Evolutionary conservation across 2,888 invertebrate genomes (phyloP), one percentile per base, ranked within the genome.

Genomic region (Coronaproctus castanopsis): DNA sequence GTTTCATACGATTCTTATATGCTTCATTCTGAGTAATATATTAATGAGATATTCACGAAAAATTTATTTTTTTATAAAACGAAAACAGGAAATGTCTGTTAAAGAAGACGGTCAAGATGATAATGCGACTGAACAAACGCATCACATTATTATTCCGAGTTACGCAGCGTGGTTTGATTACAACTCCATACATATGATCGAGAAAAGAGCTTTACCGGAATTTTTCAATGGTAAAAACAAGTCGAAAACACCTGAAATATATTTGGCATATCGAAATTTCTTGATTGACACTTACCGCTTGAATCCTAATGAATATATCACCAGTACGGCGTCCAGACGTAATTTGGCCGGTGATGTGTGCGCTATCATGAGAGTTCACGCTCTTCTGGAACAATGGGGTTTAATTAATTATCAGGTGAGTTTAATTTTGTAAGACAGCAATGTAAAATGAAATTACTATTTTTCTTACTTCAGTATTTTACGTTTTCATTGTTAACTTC

Each of bases 161-260:
- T 98, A 98, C 74, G 89, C 96, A 0, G 91, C 97, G 2, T 98
- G 98, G 98, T 99, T 99, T 72, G 98, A 99, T 74, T 98, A 99
- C 74, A 97, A 97, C 75, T 86, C 91, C 1, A 90, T 97, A 65
- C 95, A 97, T 72, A 90, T 92, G 24, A 92, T 99, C 60, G 98
- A 99, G 74, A 91, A 95, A 70, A 79, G 97, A 55, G 97, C 93
- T 0, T 75, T 99, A 69, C 92, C 96, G 0, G 98, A 99, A 75
- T 99, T 97, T 74, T 99, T 99, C 73, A 97, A 96, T 71, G 87
- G 85, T 23, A 89, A 93, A 72, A 99, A 98, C 71, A 95, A 95
- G 72, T 96, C 95, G 0, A 99, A 98, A 73, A 92, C 96, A 0
- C 95, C 98, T 0, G 97, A 99, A 76, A 92, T 89, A 65, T 98